A percentile compares a stretch with the other conserved stretches of the same genome.
phyloP scores from a whole-genome alignment of 1,140 invertebrate genomes.

The Macrobrachium nipponense region DNA sequence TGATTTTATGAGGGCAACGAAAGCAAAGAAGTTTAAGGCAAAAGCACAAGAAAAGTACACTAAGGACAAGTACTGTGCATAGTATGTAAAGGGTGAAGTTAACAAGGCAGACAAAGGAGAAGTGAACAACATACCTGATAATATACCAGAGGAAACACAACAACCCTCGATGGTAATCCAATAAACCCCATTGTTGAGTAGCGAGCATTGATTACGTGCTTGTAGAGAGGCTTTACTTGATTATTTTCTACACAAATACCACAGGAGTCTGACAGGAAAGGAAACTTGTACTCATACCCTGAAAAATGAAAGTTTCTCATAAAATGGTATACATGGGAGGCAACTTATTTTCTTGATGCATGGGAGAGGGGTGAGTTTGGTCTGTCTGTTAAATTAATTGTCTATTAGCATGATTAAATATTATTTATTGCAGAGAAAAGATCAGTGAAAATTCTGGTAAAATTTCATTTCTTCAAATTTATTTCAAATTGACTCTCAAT shows the following conservation, averaged over 20 bases:
- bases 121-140: conserved; percentile 35
- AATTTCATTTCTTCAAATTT: too few relatives aligned
- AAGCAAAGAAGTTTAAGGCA: too few relatives aligned
- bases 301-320: not conserved
- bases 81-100: too few relatives aligned
- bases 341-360: not conserved
- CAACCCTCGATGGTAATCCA: conserved; percentile 34
- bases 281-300: conserved; percentile 49
- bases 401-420: not conserved
- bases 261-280: conserved; percentile 31
- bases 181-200: conserved; percentile 44
- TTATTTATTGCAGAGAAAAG: too few relatives aligned
- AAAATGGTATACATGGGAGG: not conserved
- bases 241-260: conserved; percentile 41
- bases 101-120: not conserved
- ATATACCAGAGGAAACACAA: conserved; percentile 27
- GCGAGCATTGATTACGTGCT: conserved; percentile 40
- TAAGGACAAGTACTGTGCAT: too few relatives aligned
- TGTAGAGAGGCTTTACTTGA: conserved; percentile 27
- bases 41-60: too few relatives aligned
- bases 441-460: too few relatives aligned
- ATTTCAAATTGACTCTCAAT: too few relatives aligned
- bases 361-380: too few relatives aligned
- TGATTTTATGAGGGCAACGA: too few relatives aligned
- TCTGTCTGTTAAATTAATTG: too few relatives aligned